Evolutionary conservation across 2,113 vertebrate species (phyloP), one percentile per base, ranked within the genome.

Genomic region (Halcyon malimbica): DNA sequence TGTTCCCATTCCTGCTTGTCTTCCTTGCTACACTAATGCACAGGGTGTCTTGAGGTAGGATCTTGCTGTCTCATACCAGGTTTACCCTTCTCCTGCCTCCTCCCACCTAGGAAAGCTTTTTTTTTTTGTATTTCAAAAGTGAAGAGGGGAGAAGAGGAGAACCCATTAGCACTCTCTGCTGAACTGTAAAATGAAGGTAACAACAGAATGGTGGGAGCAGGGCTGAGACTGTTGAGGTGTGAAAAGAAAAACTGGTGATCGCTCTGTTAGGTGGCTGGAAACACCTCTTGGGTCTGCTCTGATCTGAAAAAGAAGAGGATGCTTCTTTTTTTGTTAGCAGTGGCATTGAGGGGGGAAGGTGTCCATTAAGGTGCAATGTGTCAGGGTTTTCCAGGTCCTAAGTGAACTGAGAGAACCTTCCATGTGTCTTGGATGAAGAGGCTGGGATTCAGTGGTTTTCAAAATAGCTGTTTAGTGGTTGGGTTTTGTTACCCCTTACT

Each of bases 171-270:
- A 50, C 87, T 89, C 75, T 94, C 95, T 57, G 91, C 67, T 92
- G 91, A 97, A 94, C 97, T 98, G 97, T 98, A 97, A 98, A 98
- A 98, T 94, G 82, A 94, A 95, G 96, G 29, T 73, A 85, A 89
- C 87, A 94, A 54, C n/a, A 57, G 82, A 67, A 37, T 93, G 85
- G 57, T 71, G 71, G 31, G 67, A 81, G 83, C 53, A 65, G 92
- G 67, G 86, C 90, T 71, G 81, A 63, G 83, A 68, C 54, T 76
- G 83, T 62, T 48, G 63, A 85, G 74, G 41, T 70, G 83, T 75
- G 90, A 92, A 81, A 50, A 81, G 42, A n/a, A 59, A 50, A 74
- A 71, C 29, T 80, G 50, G 59, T 83, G 69, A 37, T 70, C 73
- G 23, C 65, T 82, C 62, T 57, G 73, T 41, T 33, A 24, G 48